Evolutionary conservation across 1,140 invertebrate genomes (phyloP).

Genomic region (Bombus vancouverensis): DNA sequence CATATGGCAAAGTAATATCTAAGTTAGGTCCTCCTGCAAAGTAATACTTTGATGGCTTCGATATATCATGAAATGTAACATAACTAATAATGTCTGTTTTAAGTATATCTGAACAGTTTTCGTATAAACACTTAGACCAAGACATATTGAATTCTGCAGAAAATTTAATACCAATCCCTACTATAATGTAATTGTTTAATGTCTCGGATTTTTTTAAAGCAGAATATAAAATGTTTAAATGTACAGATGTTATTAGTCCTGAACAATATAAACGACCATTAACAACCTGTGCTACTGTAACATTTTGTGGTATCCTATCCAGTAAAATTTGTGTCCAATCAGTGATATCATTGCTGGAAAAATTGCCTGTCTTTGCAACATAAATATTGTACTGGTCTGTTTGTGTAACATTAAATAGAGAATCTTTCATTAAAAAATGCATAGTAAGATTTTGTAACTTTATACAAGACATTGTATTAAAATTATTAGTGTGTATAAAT

Average conservation of each 20-base stretch:
- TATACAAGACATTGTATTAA: constrained; percentile 78
- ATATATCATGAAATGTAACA: constrained; percentile 86
- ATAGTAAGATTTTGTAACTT: constrained; percentile 81
- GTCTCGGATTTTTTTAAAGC: constrained; percentile 72
- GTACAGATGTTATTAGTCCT: constrained; percentile 80
- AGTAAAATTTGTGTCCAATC: constrained; percentile 84
- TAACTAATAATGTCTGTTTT: constrained; percentile 76
- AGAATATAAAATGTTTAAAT: constrained; percentile 82
- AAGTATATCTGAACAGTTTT: constrained; percentile 70
- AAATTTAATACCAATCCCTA: constrained; percentile 76
- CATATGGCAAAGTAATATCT: constrained; percentile 85
- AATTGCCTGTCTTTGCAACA: constrained; percentile 85
- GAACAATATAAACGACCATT: constrained; percentile 77
- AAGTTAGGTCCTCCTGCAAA: constrained; percentile 85
- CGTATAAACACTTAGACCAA: constrained; percentile 72
- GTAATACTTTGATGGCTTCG: constrained; percentile 80
- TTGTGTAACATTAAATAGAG: constrained; percentile 72
- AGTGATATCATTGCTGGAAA: constrained; percentile 76
- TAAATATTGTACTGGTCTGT: constrained; percentile 74
- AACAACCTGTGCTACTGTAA: constrained; percentile 64
- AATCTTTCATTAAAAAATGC: constrained; percentile 71
- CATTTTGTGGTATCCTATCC: constrained; percentile 72
- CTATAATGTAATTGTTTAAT: constrained; percentile 76
- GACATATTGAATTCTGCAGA: constrained; percentile 69
- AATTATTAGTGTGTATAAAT: constrained; percentile 70